These are phyloP conservation scores for Leuciscus idus DNA, from an alignment of 2,113 vertebrate genomes.

Conservation along the genomic window DNA sequence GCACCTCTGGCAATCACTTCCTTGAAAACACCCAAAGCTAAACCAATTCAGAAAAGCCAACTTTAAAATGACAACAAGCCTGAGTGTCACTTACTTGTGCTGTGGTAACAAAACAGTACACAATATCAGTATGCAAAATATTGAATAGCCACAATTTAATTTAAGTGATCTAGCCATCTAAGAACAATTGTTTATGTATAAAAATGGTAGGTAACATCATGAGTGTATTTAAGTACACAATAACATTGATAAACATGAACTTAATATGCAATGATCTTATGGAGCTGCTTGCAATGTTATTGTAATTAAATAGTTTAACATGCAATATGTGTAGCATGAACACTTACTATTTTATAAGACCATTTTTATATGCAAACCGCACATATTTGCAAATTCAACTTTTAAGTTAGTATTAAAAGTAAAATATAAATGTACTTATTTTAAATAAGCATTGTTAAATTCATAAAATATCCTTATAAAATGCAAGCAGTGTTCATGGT, in stretches of 20 bases:
- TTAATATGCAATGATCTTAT: background rate
- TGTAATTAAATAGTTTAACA: background rate
- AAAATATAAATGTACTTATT: background rate
- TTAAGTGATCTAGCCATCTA: background rate
- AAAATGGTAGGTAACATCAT: background rate
- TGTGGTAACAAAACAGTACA: background rate
- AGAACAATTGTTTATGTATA: background rate
- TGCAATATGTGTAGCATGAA: background rate
- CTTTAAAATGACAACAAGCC: background rate
- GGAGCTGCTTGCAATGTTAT: background rate
- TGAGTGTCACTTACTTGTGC: background rate
- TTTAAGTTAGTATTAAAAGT: background rate
- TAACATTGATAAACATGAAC: background rate
- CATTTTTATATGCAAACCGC: background rate
- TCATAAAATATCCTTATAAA: background rate
- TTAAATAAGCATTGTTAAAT: background rate
- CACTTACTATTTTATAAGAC: background rate
- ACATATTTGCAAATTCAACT: background rate
- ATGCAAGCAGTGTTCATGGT: background rate
- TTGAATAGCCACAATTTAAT: background rate
- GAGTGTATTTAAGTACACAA: background rate
- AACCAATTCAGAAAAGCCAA: constrained; percentile 37
- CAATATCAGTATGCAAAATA: background rate
- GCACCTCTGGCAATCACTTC: constrained; percentile 12
- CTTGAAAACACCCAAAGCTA: constrained; percentile 15